phyloP scores from a whole-genome alignment of 2,113 vertebrate species.

The Anguilla japonica region DNA sequence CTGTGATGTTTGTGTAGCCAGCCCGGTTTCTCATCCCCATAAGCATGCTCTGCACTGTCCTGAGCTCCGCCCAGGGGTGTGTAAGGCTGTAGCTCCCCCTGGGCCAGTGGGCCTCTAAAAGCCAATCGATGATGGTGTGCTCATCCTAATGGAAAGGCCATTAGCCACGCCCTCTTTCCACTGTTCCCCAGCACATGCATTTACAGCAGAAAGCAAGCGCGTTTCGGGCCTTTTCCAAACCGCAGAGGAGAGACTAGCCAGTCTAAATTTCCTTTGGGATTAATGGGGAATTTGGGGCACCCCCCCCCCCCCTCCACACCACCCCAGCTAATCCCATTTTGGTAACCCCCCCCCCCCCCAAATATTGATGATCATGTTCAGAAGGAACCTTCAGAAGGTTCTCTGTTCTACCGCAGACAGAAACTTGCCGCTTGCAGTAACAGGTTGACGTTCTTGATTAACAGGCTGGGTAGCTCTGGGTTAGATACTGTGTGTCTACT shows the following conservation, averaged over 20 bases:
- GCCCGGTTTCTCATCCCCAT: too few species aligned
- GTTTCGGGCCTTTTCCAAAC: background rate
- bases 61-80: background rate
- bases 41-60: background rate
- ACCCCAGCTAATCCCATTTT: background rate
- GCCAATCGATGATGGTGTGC: background rate
- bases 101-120: background rate
- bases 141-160: conserved; percentile 1
- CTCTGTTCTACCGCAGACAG: background rate
- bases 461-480: background rate
- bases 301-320: too few species aligned
- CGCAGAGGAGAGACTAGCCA: background rate
- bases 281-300: background rate
- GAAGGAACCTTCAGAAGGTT: too few species aligned
- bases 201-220: background rate
- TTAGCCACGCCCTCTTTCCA: background rate
- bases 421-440: background rate
- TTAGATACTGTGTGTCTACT: too few species aligned
- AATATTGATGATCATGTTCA: background rate
- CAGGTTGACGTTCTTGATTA: background rate
- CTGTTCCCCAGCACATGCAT: background rate
- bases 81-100: background rate
- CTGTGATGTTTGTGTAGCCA: too few species aligned
- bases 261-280: background rate
- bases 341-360: background rate